phyloP scores from a whole-genome alignment of 2,797 vertebrate genomes.

The Bufotes viridis region DNA sequence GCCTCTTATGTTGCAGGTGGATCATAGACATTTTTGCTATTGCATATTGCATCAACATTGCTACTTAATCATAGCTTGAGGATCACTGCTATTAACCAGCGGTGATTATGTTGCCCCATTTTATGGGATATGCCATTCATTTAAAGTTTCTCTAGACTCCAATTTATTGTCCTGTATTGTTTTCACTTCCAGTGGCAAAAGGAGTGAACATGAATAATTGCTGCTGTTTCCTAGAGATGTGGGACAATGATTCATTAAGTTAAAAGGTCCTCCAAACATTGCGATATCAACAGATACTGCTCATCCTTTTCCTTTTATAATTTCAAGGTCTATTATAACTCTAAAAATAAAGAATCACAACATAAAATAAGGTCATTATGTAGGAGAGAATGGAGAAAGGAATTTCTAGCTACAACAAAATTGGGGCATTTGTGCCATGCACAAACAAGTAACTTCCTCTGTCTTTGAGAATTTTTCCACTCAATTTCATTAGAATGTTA shows the following conservation, averaged over 20 bases:
- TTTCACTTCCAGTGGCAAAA: conserved; percentile 29
- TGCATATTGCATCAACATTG: conserved; percentile 1
- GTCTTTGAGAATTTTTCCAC: neutral
- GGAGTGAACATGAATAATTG: conserved; percentile 27
- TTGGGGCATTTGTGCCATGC: neutral
- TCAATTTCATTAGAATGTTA: neutral
- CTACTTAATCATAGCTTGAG: neutral
- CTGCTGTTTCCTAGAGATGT: neutral
- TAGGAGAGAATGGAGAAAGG: neutral
- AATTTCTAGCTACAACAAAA: neutral
- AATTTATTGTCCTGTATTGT: conserved; percentile 27
- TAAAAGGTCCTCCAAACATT: conserved; percentile 25
- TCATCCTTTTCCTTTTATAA: conserved; percentile 25
- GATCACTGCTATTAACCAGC: neutral
- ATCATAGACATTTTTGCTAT: neutral
- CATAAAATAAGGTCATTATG: conserved; percentile 31
- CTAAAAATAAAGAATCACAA: neutral
- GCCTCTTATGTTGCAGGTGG: neutral
- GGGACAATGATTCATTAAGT: conserved; percentile 22
- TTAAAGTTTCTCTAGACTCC: neutral
- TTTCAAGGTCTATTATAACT: neutral
- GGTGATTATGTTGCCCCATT: conserved; percentile 16
- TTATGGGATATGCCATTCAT: neutral
- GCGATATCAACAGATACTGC: conserved; percentile 12
- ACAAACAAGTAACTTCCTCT: neutral